Evolutionary conservation across 2,888 invertebrate genomes (phyloP).

Genomic region (Diarsia mendica): DNA sequence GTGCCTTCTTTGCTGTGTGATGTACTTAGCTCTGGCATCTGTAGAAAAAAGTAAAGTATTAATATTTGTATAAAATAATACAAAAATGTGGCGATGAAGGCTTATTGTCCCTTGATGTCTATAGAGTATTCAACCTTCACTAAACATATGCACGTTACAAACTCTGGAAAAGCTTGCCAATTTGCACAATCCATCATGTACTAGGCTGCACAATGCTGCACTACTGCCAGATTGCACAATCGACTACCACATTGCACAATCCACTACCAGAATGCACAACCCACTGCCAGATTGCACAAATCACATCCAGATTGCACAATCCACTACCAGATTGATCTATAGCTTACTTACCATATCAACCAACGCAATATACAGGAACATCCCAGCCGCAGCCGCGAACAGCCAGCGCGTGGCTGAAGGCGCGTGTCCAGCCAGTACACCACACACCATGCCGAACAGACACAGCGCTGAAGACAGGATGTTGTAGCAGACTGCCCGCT

Average conservation of each 20-base stretch:
- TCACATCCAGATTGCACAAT: neutral
- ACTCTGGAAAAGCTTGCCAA: neutral
- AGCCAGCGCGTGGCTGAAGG: constrained; percentile 96
- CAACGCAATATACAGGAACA: constrained; percentile 98
- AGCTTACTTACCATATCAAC: constrained; percentile 97
- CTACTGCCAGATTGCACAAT: neutral
- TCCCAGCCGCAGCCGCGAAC: constrained; percentile 97
- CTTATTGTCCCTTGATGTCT: neutral
- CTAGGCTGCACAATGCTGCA: no score
- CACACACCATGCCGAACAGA: constrained; percentile 96
- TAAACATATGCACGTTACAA: neutral
- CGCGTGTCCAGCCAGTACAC: constrained; percentile 95
- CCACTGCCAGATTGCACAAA: neutral
- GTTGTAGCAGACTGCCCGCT: constrained; percentile 97
- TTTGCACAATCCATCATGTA: neutral
- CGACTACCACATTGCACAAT: neutral
- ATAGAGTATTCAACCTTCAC: neutral
- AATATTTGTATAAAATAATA: neutral
- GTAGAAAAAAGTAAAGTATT: constrained; percentile 24
- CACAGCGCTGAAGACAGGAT: constrained; percentile 96
- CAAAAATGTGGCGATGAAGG: neutral
- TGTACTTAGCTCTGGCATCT: constrained; percentile 97
- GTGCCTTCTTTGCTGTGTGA: constrained; percentile 94
- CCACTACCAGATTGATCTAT: neutral
- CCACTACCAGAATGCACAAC: neutral